Evolutionary conservation across 2,113 vertebrate species (phyloP).

Genomic region (Neofelis nebulosa): DNA sequence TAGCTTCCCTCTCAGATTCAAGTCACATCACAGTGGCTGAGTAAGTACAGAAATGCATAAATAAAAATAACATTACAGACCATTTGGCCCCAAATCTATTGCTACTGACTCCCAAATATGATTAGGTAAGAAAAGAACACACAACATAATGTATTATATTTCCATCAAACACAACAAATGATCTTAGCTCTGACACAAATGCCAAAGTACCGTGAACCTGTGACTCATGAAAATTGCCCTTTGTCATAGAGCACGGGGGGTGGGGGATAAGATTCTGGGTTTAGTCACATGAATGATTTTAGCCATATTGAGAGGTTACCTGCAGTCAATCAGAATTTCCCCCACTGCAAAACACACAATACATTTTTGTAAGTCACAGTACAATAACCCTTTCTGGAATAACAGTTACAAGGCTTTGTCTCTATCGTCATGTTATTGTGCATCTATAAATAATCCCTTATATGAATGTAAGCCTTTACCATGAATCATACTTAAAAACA

Average conservation of each 20-base stretch:
- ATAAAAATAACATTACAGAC: constrained; percentile 9
- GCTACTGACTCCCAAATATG: background rate
- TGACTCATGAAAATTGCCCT: constrained; percentile 6
- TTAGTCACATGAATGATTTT: constrained; percentile 14
- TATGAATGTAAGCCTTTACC: background rate
- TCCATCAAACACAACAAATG: background rate
- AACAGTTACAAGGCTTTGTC: background rate
- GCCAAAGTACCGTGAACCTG: background rate
- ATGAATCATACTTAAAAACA: background rate
- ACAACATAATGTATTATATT: background rate
- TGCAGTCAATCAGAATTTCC: background rate
- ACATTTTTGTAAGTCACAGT: background rate
- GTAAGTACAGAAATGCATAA: background rate
- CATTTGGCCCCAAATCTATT: background rate
- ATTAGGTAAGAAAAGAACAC: background rate
- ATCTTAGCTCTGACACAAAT: background rate
- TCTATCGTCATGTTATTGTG: background rate
- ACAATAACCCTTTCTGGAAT: background rate
- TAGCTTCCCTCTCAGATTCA: background rate
- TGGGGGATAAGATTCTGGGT: background rate
- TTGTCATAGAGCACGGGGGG: background rate
- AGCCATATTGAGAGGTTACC: background rate
- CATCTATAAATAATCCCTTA: constrained; percentile 10
- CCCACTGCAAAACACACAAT: background rate
- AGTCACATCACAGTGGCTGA: background rate